These are phyloP conservation scores for Schizopygopsis malacanthus DNA, from an alignment of 2,797 vertebrate genomes.

Conservation along the genomic window DNA sequence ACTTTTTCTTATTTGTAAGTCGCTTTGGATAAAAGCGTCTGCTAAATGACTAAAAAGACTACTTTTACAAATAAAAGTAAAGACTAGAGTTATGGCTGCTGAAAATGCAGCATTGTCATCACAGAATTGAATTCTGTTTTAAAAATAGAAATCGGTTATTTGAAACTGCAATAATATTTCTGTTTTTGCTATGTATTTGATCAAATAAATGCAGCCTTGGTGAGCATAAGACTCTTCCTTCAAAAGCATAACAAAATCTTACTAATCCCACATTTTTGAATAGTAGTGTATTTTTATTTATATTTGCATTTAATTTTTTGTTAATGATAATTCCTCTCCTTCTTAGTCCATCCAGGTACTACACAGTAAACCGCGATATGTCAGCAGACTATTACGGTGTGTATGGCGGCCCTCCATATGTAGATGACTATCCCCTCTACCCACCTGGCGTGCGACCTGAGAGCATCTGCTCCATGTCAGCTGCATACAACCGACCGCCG, in stretches of 20 bases:
- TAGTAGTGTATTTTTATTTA: not conserved
- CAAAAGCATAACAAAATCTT: not conserved
- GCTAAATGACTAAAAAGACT: no score
- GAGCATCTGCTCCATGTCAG: constrained; percentile 93
- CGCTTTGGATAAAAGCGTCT: no score
- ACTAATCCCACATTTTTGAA: not conserved
- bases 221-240: not conserved
- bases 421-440: constrained; percentile 90
- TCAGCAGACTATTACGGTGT: constrained; percentile 82
- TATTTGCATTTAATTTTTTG: not conserved
- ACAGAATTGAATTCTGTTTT: not conserved
- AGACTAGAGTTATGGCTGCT: not conserved
- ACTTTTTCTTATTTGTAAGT: no score
- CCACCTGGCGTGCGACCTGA: constrained; percentile 86
- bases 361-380: constrained; percentile 79
- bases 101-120: not conserved
- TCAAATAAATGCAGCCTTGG: not conserved
- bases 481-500: constrained; percentile 80
- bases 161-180: not conserved
- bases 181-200: not conserved
- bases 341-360: constrained; percentile 85
- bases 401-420: constrained; percentile 82
- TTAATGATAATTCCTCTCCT: not conserved
- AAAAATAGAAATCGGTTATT: not conserved
- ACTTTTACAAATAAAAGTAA: no score